These are phyloP conservation scores for Oxycera nigricornis DNA, from an alignment of 2,888 invertebrate species.

Conservation along the genomic window DNA sequence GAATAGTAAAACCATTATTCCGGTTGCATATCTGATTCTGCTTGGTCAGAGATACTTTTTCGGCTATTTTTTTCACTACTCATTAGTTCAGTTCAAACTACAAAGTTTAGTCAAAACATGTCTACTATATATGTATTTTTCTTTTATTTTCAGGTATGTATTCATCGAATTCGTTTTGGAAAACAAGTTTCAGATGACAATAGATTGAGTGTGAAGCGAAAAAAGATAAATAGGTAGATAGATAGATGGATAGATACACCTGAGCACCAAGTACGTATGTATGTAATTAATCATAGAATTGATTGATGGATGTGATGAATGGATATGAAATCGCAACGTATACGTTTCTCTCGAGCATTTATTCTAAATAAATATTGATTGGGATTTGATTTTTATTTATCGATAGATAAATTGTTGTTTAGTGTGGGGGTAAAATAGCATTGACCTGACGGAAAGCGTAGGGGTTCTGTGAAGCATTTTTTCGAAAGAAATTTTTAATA, in stretches of 20 bases:
- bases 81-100: not conserved
- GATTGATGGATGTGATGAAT: constrained; percentile 36
- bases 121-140: too few species aligned
- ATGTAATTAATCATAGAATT: constrained; percentile 27
- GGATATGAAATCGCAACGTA: not conserved
- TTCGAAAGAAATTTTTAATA: too few species aligned
- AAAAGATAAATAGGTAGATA: not conserved
- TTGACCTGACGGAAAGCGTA: not conserved
- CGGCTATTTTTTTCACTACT: not conserved
- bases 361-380: constrained; percentile 14
- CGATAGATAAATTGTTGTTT: not conserved
- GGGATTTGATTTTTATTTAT: constrained; percentile 15
- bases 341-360: not conserved
- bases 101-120: not conserved
- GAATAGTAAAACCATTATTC: not conserved
- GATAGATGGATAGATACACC: not conserved
- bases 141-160: constrained; percentile 20
- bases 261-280: not conserved
- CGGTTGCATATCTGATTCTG: not conserved
- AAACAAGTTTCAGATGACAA: not conserved
- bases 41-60: not conserved
- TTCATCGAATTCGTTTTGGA: not conserved
- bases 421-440: not conserved
- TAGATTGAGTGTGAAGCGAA: not conserved
- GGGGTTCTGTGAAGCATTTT: too few species aligned